These are phyloP conservation scores for Palloptera scutellata DNA, from an alignment of 2,888 invertebrate genomes.

Conservation along the genomic window DNA sequence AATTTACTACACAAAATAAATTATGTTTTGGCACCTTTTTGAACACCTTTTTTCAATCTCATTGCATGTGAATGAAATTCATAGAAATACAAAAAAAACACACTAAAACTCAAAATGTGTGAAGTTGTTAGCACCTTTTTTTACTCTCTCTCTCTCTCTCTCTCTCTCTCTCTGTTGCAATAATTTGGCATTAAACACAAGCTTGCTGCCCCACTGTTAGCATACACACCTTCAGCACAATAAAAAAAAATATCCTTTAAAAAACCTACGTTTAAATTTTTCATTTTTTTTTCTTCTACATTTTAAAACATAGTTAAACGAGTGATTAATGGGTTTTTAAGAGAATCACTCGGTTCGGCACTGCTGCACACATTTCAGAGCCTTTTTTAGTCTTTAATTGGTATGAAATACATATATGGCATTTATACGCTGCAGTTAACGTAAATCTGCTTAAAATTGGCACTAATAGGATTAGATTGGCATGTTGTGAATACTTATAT, in stretches of 20 bases:
- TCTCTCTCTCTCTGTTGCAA: constrained; percentile 15
- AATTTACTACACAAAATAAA: constrained; percentile 22
- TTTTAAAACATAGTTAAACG: constrained; percentile 54
- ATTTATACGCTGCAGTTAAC: constrained; percentile 32
- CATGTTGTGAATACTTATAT: constrained; percentile 9
- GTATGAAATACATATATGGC: neutral
- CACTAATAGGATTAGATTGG: constrained; percentile 56
- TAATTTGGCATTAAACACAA: constrained; percentile 6
- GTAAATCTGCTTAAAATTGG: constrained; percentile 60
- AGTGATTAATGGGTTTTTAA: constrained; percentile 64
- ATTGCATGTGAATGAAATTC: constrained; percentile 19
- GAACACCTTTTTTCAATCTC: constrained; percentile 5
- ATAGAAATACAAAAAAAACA: constrained; percentile 16
- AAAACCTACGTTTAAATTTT: constrained; percentile 1
- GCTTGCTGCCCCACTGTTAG: neutral
- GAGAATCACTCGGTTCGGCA: constrained; percentile 53
- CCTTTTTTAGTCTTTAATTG: neutral
- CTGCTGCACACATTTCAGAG: neutral
- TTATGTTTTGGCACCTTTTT: constrained; percentile 29
- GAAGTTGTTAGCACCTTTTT: constrained; percentile 27
- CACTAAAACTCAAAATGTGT: constrained; percentile 19
- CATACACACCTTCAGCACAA: neutral
- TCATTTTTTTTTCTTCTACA: constrained; percentile 24
- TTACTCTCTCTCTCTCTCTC: too few species aligned
- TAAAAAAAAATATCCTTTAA: constrained; percentile 6